Evolutionary conservation across 2,113 vertebrate genomes (phyloP), one percentile per base, ranked within the genome.

Genomic region (Bubo scandiacus): DNA sequence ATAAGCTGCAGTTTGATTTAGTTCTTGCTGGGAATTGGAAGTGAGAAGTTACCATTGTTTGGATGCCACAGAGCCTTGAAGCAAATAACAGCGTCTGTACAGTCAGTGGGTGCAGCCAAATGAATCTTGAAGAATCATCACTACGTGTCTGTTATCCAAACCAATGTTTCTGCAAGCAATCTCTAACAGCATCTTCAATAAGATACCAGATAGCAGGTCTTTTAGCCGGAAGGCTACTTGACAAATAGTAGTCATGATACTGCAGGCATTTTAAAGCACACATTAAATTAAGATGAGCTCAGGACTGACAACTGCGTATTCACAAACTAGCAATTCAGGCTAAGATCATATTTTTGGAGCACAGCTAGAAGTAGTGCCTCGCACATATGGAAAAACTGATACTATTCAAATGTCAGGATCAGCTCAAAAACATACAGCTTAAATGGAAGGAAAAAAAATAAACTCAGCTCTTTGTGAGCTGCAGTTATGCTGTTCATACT

Each of bases 81-180:
- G 90, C 58, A 78, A 95, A 81, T 82, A 88, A 86, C 51, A 26
- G 90, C 88, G 58, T 93, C 58, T 91, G 81, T 92, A 95, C 52
- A 87, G 84, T 25, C 93, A 66, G 70, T 18, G 94, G 90, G 88
- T 88, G 75, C 89, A 91, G 94, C 82, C 94, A 96, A 81, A 92
- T 52, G 85, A 94, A 97, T 96, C 91, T 78, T 78, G 87, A 94
- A 94, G 83, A 92, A 95, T 95, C 89, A 95, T 92, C 86, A 97
- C 85, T 90, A 95, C 90, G 91, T 81, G 87, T 80, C 86, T 95
- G 87, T 43, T 94, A 93, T n/a, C 82, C 86, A 82, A 67, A 57
- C 51, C 74, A 71, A 16, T 15, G 80, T 80, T 70, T 81, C 92
- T 75, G 72, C 81, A 82, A 92, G 90, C 90, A 95, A 96, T 74